Base-by-base conservation (phyloP, 2,888 invertebrate species). In the Hyposoter dolosus region DNA sequence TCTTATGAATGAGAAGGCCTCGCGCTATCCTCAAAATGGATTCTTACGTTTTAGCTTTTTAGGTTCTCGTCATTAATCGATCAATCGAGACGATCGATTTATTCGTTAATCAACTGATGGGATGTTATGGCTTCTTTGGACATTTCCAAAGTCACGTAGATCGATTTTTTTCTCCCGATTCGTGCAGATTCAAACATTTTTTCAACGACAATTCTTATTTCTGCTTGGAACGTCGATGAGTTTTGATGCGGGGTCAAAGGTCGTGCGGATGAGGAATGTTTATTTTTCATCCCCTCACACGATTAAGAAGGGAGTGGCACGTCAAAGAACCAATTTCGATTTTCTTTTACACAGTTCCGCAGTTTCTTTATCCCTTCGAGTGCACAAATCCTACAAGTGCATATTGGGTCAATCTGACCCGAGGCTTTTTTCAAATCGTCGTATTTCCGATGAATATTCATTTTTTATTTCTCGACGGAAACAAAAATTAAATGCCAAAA, bases 21-120 rank as follows among this genome's bases (percentile, higher is more conserved):
- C 69, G 7, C 15, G 6, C 23, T 12, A 15, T n/a, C 10, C 43
- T 45, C 17, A 28, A 43, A 15, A 12, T 68, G 15, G 19, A 1
- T 43, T 19, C 23, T 23, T 43, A 43, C 28, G 28, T 28, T 28
- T 28, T 28, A 3, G 28, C 28, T 28, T 28, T 1, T n/a, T n/a
- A n/a, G n/a, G n/a, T n/a, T n/a, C n/a, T n/a, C n/a, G n/a, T n/a
- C n/a, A n/a, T 53, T 50, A 28, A 75, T 75, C 45, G 45, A 75
- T 63, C 10, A 32, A 50, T 65, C 35, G 76, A 76, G 10, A 43
- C 56, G 40, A 60, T 47, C 45, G 47, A 76, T 45, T 65, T n/a
- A n/a, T 63, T 19, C 69, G 17, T 45, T 28, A 45, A 47, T 69
- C 23, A 15, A 69, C 15, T 69, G 40, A 5, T 28, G 43, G 5